Percentiles rank a stretch among this genome's conserved stretches.
Conservation (phyloP, 2,797 vertebrate genomes). For the Diceros bicornis region DNA sequence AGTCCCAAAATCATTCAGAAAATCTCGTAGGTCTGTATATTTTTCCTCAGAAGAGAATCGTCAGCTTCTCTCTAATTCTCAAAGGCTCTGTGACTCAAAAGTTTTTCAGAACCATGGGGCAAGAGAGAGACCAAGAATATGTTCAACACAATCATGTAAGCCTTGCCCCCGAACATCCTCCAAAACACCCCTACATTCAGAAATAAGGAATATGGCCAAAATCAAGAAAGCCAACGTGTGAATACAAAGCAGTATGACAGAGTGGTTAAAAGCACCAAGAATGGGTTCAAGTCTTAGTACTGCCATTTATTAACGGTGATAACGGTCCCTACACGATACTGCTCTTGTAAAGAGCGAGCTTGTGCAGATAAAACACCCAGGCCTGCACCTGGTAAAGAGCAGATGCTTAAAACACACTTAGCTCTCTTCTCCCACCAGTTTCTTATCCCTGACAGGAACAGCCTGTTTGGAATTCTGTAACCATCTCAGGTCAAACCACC, state of each 20-base stretch:
- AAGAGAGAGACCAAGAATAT: background rate
- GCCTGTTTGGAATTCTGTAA: background rate
- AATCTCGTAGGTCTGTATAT: background rate
- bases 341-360: background rate
- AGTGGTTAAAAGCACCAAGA: background rate
- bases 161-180: background rate
- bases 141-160: background rate
- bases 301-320: background rate
- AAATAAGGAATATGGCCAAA: background rate
- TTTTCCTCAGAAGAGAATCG: background rate
- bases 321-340: accelerated
- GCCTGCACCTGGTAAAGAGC: background rate
- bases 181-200: background rate
- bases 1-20: background rate
- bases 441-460: background rate
- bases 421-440: background rate
- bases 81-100: background rate
- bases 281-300: background rate
- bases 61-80: constrained; percentile 41
- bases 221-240: background rate
- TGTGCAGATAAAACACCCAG: background rate
- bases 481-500: background rate
- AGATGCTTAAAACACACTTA: background rate
- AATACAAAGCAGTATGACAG: background rate
- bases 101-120: background rate